These are phyloP conservation scores for Spodoptera littoralis DNA, from an alignment of 2,888 invertebrate genomes.

Conservation along the genomic window DNA sequence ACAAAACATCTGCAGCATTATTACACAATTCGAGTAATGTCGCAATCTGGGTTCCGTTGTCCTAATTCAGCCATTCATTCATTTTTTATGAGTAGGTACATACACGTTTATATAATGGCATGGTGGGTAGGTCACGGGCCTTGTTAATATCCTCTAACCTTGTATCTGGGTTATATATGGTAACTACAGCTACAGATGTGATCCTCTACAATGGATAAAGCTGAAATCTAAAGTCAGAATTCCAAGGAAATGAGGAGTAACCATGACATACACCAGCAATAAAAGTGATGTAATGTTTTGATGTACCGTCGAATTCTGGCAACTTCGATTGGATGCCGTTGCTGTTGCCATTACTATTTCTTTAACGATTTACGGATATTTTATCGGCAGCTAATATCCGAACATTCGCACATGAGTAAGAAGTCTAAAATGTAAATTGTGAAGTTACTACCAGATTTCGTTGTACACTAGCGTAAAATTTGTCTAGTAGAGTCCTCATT, in stretches of 20 bases:
- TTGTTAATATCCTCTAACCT: conserved; percentile 63
- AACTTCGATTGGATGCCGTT: conserved; percentile 22
- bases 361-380: conserved; percentile 26
- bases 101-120: conserved; percentile 30
- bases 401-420: conserved; percentile 13
- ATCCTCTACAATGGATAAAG: conserved; percentile 31
- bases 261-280: conserved; percentile 2
- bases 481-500: conserved; percentile 23
- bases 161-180: conserved; percentile 34
- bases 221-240: conserved; percentile 17
- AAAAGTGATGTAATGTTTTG: conserved; percentile 7
- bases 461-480: conserved; percentile 22
- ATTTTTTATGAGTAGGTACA: conserved; percentile 17
- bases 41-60: conserved; percentile 50
- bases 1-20: conserved; percentile 64
- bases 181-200: conserved; percentile 42
- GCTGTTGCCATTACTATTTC: conserved; percentile 22
- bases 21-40: conserved; percentile 57
- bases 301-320: conserved; percentile 12
- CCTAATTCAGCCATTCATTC: conserved; percentile 55
- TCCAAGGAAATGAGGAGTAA: conserved; percentile 11
- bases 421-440: neutral
- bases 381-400: conserved; percentile 12
- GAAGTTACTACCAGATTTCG: conserved; percentile 4
- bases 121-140: conserved; percentile 46